These are phyloP conservation scores for Chlamydotis undulata DNA, from an alignment of 2,113 vertebrate species.

Conservation along the genomic window DNA sequence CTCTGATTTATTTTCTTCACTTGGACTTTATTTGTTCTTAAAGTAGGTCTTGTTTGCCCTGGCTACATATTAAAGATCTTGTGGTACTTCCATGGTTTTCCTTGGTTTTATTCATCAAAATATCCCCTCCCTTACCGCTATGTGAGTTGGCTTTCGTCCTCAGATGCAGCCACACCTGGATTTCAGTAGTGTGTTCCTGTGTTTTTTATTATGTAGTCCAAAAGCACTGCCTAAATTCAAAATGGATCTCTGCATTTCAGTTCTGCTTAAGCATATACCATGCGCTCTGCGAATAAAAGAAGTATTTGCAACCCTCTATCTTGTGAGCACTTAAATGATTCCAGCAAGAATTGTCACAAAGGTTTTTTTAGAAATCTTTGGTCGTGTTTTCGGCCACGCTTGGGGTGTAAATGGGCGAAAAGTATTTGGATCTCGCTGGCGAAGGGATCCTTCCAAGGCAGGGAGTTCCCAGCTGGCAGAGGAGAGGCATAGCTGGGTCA, in stretches of 20 bases:
- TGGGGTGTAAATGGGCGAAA: background rate
- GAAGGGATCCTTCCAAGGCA: background rate
- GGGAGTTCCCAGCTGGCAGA: slow-evolving; percentile 55
- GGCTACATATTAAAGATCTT: slow-evolving; percentile 24
- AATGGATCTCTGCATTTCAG: background rate
- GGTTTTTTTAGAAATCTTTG: background rate
- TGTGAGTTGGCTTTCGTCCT: slow-evolving; percentile 36
- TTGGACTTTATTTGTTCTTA: slow-evolving; percentile 36
- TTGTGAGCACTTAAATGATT: background rate
- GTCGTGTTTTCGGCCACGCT: background rate
- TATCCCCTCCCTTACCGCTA: background rate
- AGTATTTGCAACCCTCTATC: background rate
- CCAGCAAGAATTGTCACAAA: background rate
- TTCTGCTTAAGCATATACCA: background rate
- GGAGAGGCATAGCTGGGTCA: slow-evolving; percentile 40
- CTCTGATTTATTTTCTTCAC: slow-evolving; percentile 36
- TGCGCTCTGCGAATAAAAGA: background rate
- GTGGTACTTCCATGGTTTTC: slow-evolving; percentile 25
- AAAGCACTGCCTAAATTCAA: background rate
- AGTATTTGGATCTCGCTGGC: background rate
- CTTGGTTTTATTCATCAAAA: slow-evolving; percentile 50
- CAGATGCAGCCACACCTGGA: slow-evolving; percentile 7
- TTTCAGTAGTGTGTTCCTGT: background rate
- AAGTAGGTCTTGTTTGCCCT: slow-evolving; percentile 60
- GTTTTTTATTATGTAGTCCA: background rate